Conservation (phyloP, 1,140 invertebrate genomes). For the Pogonomyrmex californicus region DNA sequence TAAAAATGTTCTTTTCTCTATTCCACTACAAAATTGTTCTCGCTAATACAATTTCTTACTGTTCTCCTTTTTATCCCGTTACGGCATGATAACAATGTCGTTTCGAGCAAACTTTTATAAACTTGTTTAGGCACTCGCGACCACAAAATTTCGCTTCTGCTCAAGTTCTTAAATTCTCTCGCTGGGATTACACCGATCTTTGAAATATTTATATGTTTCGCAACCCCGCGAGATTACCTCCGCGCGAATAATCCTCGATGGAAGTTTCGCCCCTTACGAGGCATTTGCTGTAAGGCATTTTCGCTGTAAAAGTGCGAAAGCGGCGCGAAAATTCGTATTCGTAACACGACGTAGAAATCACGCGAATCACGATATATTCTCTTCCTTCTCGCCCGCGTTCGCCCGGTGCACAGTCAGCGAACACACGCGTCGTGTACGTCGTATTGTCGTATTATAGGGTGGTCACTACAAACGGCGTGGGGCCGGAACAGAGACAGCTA, state of each 20-base stretch:
- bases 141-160: constrained; percentile 50
- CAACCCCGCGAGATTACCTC: constrained; percentile 29
- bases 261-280: constrained; percentile 39
- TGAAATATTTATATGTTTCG: constrained; percentile 49
- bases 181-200: constrained; percentile 45
- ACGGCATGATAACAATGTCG: constrained; percentile 18
- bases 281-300: constrained; percentile 34
- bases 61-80: background rate
- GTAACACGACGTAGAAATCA: constrained; percentile 46
- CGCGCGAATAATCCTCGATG: constrained; percentile 39
- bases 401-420: constrained; percentile 79
- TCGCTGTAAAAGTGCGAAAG: constrained; percentile 51
- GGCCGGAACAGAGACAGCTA: constrained; percentile 85
- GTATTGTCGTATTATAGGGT: constrained; percentile 78
- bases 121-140: constrained; percentile 38
- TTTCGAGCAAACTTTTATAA: constrained; percentile 43
- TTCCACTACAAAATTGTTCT: constrained; percentile 2
- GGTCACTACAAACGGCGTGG: constrained; percentile 83
- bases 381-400: constrained; percentile 17
- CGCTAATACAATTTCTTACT: constrained; percentile 18
- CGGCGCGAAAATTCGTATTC: constrained; percentile 52
- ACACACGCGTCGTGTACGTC: constrained; percentile 72
- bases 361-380: constrained; percentile 67
- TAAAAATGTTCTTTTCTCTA: background rate
- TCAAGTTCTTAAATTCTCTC: constrained; percentile 44